phyloP scores from a whole-genome alignment of 2,797 vertebrate species.

The Apodemus agrarius region DNA sequence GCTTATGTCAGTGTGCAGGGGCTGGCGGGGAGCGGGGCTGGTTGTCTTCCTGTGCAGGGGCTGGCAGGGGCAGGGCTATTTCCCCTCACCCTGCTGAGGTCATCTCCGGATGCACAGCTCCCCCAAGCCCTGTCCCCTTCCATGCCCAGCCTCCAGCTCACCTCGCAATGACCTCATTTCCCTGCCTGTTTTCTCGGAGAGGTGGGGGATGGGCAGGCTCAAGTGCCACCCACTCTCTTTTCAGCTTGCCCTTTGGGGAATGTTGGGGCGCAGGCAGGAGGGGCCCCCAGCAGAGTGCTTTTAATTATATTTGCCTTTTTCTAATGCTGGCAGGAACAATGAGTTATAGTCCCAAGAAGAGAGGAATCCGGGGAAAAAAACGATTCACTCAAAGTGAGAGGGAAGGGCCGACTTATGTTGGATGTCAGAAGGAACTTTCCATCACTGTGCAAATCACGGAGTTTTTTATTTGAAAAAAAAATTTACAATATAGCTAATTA shows the following conservation, averaged over 20 bases:
- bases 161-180: not conserved
- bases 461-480: not conserved
- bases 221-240: not conserved
- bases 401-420: not conserved
- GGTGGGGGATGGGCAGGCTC: not conserved
- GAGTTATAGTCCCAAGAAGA: not conserved
- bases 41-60: not conserved
- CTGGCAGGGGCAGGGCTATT: not conserved
- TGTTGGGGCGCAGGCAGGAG: not conserved
- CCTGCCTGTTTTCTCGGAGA: not conserved
- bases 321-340: slow-evolving; percentile 46
- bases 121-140: not conserved
- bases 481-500: slow-evolving; percentile 69
- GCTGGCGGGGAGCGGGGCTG: not conserved
- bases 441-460: slow-evolving; percentile 34
- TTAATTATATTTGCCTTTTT: slow-evolving; percentile 36
- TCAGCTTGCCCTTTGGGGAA: not conserved
- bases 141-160: not conserved
- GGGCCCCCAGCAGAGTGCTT: slow-evolving; percentile 8
- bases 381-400: slow-evolving; percentile 36
- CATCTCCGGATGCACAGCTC: not conserved
- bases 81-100: slow-evolving; percentile 32
- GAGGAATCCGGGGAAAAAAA: not conserved
- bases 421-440: slow-evolving; percentile 65
- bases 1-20: slow-evolving; percentile 2